Percentiles rank a stretch among this genome's conserved stretches.
These are phyloP conservation scores for Acrossocheilus wenchowensis DNA, from an alignment of 2,797 vertebrate genomes.

Conservation along the genomic window DNA sequence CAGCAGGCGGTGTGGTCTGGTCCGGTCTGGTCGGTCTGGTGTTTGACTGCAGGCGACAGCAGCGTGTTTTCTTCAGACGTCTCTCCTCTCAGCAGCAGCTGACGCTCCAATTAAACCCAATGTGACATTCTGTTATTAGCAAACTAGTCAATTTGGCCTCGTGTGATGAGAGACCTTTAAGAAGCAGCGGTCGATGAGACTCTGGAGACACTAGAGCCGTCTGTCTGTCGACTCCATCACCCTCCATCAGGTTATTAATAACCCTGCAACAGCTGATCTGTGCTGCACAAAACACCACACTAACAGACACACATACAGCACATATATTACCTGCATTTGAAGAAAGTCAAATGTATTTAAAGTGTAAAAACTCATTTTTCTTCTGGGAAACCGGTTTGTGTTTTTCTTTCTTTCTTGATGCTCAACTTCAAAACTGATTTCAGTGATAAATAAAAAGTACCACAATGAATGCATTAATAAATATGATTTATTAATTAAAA, in stretches of 20 bases:
- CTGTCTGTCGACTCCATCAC: neutral
- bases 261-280: neutral
- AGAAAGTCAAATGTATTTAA: neutral
- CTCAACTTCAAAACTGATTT: neutral
- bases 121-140: constrained; percentile 14
- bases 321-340: neutral
- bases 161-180: constrained; percentile 13
- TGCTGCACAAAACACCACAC: neutral
- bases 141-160: neutral
- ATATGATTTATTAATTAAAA: too few relatives aligned
- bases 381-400: too few relatives aligned
- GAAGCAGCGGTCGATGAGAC: neutral
- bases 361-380: neutral
- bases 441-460: neutral
- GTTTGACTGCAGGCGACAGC: neutral
- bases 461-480: neutral
- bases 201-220: neutral
- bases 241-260: neutral
- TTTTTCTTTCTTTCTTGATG: too few relatives aligned
- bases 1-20: too few relatives aligned
- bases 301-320: neutral
- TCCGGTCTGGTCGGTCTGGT: neutral
- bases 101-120: neutral
- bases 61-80: neutral
- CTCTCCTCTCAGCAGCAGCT: constrained; percentile 1